These are phyloP conservation scores for Nasua narica DNA, from an alignment of 2,797 vertebrate genomes.

Conservation along the genomic window DNA sequence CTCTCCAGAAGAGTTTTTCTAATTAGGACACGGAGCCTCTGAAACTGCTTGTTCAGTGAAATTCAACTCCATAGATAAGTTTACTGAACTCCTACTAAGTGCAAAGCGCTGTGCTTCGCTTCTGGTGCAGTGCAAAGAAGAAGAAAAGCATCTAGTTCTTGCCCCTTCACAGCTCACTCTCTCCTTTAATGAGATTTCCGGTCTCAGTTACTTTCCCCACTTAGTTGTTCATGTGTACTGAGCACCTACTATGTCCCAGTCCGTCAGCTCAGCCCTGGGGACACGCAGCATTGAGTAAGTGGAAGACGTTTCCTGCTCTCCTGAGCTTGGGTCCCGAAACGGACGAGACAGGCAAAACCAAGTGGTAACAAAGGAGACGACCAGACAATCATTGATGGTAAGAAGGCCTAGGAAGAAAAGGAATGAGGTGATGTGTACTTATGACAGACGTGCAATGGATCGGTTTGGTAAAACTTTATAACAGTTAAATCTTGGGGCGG, in stretches of 20 bases:
- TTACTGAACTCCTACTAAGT: constrained; percentile 40
- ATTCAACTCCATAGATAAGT: not conserved
- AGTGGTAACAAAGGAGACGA: fast-evolving
- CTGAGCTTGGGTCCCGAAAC: not conserved
- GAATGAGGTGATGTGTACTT: not conserved
- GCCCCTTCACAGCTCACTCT: not conserved
- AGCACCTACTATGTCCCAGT: not conserved
- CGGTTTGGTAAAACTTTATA: not conserved
- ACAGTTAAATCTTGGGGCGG: not conserved
- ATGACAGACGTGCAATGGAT: not conserved
- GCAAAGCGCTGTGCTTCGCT: not conserved
- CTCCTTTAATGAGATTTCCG: not conserved
- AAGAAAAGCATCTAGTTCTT: not conserved
- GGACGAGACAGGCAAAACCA: not conserved
- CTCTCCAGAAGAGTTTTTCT: constrained; percentile 61
- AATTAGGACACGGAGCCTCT: constrained; percentile 59
- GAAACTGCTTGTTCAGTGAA: constrained; percentile 22
- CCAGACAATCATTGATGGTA: not conserved
- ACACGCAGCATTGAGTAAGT: not conserved
- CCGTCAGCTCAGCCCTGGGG: fast-evolving
- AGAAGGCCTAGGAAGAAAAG: not conserved
- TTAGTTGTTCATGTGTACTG: not conserved
- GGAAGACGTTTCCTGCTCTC: not conserved
- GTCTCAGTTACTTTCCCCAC: not conserved
- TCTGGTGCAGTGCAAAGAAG: not conserved